Evolutionary conservation across 1,140 invertebrate species (phyloP), one percentile per base, ranked within the genome.

Genomic region (Drosophila pseudoananassae): DNA sequence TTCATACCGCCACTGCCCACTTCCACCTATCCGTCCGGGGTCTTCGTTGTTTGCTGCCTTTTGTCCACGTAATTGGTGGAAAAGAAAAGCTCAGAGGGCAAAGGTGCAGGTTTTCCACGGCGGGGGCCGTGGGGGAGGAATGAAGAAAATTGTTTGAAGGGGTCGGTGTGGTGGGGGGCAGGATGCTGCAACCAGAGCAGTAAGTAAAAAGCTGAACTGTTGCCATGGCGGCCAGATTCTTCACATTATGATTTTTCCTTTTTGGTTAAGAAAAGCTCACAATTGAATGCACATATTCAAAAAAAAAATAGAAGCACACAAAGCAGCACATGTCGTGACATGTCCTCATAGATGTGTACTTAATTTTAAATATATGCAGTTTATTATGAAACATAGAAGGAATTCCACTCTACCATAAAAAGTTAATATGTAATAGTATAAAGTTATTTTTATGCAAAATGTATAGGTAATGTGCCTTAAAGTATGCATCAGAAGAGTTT

Each of bases 31-130:
- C 40, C 40, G 14, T 20, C 23, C 6, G 5, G 8, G 25, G 27
- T 58, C 23, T 20, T 0, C 45, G 55, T 46, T 60, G 46, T 54
- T 72, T 72, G 47, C 68, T 49, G 61, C 61, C 56, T 66, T 83
- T 78, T 83, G 79, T 78, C 59, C 70, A 71, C 71, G 71, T 83
- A 83, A 83, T 83, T 83, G 80, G 66, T 63, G 64, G 61, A 58
- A 68, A 76, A 68, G 75, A 64, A 73, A 73, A 76, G 46, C 54
- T 73, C 17, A 29, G 36, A 31, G 46, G 53, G 50, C 31, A 71
- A 58, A 71, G 17, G 12, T 14, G 27, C 1, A 31, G 12, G 43
- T 38, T 57, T 31, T 57, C 1, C 6, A 40, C 12, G 3, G 31
- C 8, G 33, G 33, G 2, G 33, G 33, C 33, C 9, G 33, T 36